Evolutionary conservation across 2,888 invertebrate genomes (phyloP), one percentile per base, ranked within the genome.

Genomic region (Erebia palarica): DNA sequence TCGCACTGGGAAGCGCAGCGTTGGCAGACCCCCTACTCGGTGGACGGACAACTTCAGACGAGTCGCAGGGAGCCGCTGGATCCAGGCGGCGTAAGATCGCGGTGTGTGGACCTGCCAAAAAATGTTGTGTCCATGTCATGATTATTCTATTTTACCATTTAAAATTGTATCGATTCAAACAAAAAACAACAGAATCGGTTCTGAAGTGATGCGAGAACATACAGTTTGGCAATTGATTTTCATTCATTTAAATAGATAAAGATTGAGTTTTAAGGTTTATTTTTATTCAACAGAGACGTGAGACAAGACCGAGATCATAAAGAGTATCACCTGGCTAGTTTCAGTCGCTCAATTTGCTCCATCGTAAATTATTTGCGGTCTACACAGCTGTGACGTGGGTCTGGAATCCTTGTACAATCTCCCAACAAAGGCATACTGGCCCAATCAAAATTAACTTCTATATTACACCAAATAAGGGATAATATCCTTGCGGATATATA

Each of bases 321-420:
- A 74, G 60, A 69, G 55, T 66, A 60, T 55, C 65, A 73, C 73
- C 73, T 73, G 72, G 27, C 66, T 59, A 63, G 66, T 65, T 58
- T 68, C 51, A 27, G 65, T 14, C 68, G 66, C 73, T 74, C 69
- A 68, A 74, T 72, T 68, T 69, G 36, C 67, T 59, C 57, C 72
- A 58, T 72, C 67, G 67, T 74, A 72, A 68, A 69, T 74, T 72
- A 73, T 73, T 61, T 69, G 73, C 69, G 73, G 72, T 67, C 55
- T 53, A 18, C 72, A 57, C 73, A 72, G 72, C 67, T 74, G 73
- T 74, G 73, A 74, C 72, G 65, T 10, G 73, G 73, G 72, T 72
- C 58, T 53, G 63, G 59, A 72, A 55, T 57, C 42, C 60, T 57
- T 59, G 36, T 67, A 69, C 64, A 57, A 16, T 59, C 49, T 42